Conservation (phyloP, 1,140 invertebrate species). For the Radopholus similis region DNA sequence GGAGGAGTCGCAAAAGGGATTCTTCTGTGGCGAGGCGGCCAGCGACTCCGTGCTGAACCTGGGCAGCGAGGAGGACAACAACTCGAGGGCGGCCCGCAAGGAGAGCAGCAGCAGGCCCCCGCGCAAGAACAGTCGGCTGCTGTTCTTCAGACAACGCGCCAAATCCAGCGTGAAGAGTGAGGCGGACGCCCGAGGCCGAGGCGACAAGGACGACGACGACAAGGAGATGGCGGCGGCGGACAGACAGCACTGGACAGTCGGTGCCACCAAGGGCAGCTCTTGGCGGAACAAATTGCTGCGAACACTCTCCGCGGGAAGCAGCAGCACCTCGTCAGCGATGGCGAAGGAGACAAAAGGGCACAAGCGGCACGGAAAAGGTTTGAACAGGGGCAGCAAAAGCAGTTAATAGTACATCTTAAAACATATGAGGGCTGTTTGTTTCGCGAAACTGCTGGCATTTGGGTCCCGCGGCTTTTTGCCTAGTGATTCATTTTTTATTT, state of each 20-base stretch:
- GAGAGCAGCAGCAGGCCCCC: neutral
- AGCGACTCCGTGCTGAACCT: no score
- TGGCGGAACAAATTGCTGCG: slow-evolving; percentile 13
- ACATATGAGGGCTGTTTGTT: no score
- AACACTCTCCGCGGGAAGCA: slow-evolving; percentile 19
- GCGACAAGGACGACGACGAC: slow-evolving; percentile 6
- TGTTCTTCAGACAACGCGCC: neutral
- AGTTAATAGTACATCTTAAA: neutral
- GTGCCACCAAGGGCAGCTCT: neutral
- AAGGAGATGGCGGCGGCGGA: neutral
- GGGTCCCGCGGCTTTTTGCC: no score
- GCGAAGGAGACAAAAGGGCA: neutral
- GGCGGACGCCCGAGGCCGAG: neutral
- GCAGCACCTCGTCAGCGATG: neutral
- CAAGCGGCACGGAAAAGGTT: neutral
- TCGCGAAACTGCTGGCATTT: no score
- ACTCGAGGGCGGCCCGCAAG: neutral
- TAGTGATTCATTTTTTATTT: no score
- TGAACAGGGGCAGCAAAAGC: neutral
- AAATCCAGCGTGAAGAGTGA: slow-evolving; percentile 4
- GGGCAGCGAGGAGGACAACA: neutral
- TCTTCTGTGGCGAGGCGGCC: neutral
- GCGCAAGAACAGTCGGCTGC: slow-evolving; percentile 3
- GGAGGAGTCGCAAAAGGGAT: neutral
- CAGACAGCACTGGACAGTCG: slow-evolving; percentile 7